Evolutionary conservation across 2,113 vertebrate genomes (phyloP), one percentile per base, ranked within the genome.

Genomic region (Bambusicola thoracicus): DNA sequence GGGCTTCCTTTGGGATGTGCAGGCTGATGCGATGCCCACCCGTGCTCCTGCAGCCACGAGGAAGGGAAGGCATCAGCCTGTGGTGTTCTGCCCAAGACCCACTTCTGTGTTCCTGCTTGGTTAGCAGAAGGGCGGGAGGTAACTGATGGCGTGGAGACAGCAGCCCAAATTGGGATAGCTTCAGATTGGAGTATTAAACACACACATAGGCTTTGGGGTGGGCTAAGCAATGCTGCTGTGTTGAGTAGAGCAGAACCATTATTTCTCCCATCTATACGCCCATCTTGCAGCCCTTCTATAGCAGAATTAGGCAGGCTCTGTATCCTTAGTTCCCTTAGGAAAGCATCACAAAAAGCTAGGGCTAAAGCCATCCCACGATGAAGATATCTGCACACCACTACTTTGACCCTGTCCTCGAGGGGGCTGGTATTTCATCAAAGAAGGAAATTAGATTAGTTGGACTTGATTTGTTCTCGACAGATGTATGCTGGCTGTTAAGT

Each of bases 391-490:
- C 30, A 66, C 80, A 36, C 5, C 56, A 2, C n/a, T 77, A 0
- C 69, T 89, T 89, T 69, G 76, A 44, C 24, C 84, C 24, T 69
- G 62, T 82, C 20, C 85, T 92, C 63, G 25, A 56, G 48, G 38
- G 79, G 9, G 16, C 56, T 70, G 70, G 25, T 76, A 65, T 85
- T 94, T 92, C 24, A 80, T 69, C 80, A 34, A 2, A 22, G 83
- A 69, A 85, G 86, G 80, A 94, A 88, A 85, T 96, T 3, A 73
- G 62, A 73, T 93, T 53, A 85, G 30, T 73, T 85, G 73, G 92
- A 40, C 5, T 3, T 90, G 30, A 80, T 90, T 90, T 69, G 48
- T 79, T 94, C 73, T 82, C 3, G 13, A 74, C 55, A 62, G 80
- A 53, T 58, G 30, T 36, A 12, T 61, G 59, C 72, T 87, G 82